Evolutionary conservation across 2,888 invertebrate species (phyloP), one percentile per base, ranked within the genome.

Genomic region (Oithona nana): DNA sequence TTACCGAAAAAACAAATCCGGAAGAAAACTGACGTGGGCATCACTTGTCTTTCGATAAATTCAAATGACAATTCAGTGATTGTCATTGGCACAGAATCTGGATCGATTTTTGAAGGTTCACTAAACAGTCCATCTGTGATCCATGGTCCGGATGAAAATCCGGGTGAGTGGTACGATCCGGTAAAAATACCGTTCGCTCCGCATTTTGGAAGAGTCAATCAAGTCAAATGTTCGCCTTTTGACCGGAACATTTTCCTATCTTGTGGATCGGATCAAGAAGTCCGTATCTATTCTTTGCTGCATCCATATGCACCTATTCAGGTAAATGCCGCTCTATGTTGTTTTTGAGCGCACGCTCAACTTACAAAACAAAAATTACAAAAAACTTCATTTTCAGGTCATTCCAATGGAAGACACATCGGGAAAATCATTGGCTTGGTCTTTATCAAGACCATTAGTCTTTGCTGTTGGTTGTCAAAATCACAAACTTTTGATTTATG

Each of bases 191-290:
- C 26, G 8, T 59, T 49, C 26, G 50, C 49, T 26, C 16, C 24
- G 3, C 59, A 59, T 6, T 22, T 11, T 16, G 59, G 59, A 11
- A 20, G 49, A 50, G 50, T 59, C 4, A 22, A 28, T 24, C 26
- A 22, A 8, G 22, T 59, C 13, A 26, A 24, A 20, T 50, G 16
- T 26, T 59, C 59, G 11, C 59, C 59, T 24, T 59, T 50, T 26
- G 48, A 48, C n/a, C 22, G 24, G n/a, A 22, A 59, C 24, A 22
- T 59, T 8, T 59, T 59, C 3, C 29, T 59, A n/a, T 59, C 59
- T 49, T 48, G 22, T n/a, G 59, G 59, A 3, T 59, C 59, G 13
- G 59, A 59, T 24, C 39, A 26, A n/a, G 50, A 59, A 28, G 20
- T 59, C 28, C 48, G 59, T 16, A 3, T 59, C 13, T 59, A 50